Conservation (phyloP, 2,797 vertebrate genomes). For the Sebastes dallii region DNA sequence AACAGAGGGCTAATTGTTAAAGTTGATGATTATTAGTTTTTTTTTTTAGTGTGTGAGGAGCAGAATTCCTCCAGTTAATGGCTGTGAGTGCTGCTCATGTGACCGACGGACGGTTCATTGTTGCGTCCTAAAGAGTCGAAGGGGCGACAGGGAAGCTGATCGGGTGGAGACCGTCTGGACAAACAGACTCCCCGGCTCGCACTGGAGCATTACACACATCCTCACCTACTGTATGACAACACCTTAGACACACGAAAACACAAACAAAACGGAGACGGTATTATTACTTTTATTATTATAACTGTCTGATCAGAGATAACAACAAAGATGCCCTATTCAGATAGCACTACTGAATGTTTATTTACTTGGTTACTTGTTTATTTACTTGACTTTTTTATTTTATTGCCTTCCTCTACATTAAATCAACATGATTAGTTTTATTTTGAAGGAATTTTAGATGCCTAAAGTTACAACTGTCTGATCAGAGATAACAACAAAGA, state of each 20-base stretch:
- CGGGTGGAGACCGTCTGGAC: constrained; percentile 79
- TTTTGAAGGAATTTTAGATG: background rate
- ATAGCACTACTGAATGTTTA: background rate
- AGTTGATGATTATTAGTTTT: constrained; percentile 43
- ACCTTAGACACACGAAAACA: constrained; percentile 44
- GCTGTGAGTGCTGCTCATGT: constrained; percentile 61
- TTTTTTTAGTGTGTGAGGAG: background rate
- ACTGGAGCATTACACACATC: constrained; percentile 41
- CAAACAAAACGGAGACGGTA: constrained; percentile 16
- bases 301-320: no score
- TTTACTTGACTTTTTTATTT: background rate
- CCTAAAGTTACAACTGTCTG: no score
- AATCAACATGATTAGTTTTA: background rate
- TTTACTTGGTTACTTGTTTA: background rate
- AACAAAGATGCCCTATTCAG: background rate
- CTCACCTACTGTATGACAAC: constrained; percentile 42
- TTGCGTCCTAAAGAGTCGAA: constrained; percentile 66
- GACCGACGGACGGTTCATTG: constrained; percentile 69
- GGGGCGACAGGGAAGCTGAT: constrained; percentile 69
- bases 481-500: no score
- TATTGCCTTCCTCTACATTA: background rate
- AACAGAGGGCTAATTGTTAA: constrained; percentile 70
- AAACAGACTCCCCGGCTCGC: constrained; percentile 49
- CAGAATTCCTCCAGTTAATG: constrained; percentile 59
- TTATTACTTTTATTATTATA: background rate